These are phyloP conservation scores for Lerista edwardsae DNA, from an alignment of 2,797 vertebrate genomes.

Conservation along the genomic window DNA sequence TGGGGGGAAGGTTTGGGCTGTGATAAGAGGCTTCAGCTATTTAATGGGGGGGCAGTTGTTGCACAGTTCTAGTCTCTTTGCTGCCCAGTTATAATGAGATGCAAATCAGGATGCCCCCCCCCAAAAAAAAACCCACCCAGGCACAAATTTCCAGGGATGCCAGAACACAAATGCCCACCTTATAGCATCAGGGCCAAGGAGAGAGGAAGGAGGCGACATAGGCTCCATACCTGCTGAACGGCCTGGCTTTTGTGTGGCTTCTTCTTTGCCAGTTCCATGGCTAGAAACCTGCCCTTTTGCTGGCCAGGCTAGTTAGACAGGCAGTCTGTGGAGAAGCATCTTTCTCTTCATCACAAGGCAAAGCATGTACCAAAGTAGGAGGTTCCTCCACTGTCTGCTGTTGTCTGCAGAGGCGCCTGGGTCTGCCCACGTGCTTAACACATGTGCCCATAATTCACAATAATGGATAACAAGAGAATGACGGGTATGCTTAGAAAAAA, in stretches of 20 bases:
- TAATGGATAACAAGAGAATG: constrained; percentile 71
- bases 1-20: no score
- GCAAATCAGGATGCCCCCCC: no score
- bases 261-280: neutral
- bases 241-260: no score
- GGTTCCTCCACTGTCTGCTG: constrained; percentile 40
- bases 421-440: constrained; percentile 22
- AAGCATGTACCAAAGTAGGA: constrained; percentile 45
- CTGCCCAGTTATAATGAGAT: no score
- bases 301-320: constrained; percentile 2
- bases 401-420: constrained; percentile 67
- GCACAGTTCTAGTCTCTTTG: no score
- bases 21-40: no score
- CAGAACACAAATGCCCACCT: no score
- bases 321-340: constrained; percentile 18
- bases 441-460: constrained; percentile 67
- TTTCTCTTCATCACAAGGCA: constrained; percentile 60
- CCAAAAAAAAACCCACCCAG: no score
- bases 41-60: no score
- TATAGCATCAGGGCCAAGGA: neutral
- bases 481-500: constrained; percentile 67
- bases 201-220: neutral
- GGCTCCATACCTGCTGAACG: neutral
- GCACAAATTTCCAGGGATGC: no score
- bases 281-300: neutral